A percentile compares a stretch with the other conserved stretches of the same genome.
Evolutionary conservation across 2,888 invertebrate genomes (phyloP).

Genomic region (Hirtodrosophila alboralis): DNA sequence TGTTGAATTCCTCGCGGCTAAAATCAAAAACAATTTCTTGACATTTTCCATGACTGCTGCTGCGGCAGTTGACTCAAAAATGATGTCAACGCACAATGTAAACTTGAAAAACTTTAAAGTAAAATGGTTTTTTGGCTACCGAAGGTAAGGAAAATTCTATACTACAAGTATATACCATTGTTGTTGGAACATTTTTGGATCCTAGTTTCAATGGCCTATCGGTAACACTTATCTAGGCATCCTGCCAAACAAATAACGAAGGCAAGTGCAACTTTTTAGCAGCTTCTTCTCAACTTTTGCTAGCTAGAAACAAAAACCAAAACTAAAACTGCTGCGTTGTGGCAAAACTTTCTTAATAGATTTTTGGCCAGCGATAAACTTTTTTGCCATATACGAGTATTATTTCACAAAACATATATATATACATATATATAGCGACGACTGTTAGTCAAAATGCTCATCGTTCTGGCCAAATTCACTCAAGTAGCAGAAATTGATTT

Average conservation of each 20-base stretch:
- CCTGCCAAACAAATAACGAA: slow-evolving; percentile 34
- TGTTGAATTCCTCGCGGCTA: slow-evolving; percentile 52
- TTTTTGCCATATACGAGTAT: slow-evolving; percentile 36
- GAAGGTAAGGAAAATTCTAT: slow-evolving; percentile 28
- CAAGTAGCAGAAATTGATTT: slow-evolving; percentile 70
- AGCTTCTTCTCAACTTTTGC: slow-evolving; percentile 27
- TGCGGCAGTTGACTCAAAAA: slow-evolving; percentile 27
- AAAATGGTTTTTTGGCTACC: slow-evolving; percentile 27
- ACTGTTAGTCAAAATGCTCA: slow-evolving; percentile 43
- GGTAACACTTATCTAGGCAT: slow-evolving; percentile 51
- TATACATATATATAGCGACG: too few species aligned
- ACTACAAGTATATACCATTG: slow-evolving; percentile 1
- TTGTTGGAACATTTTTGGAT: slow-evolving; percentile 1
- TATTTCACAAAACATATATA: slow-evolving; percentile 30
- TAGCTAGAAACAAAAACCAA: slow-evolving; percentile 55
- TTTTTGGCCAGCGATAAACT: slow-evolving; percentile 69
- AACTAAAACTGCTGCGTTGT: slow-evolving; percentile 70
- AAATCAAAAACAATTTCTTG: slow-evolving; percentile 39
- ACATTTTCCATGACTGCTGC: slow-evolving; percentile 19
- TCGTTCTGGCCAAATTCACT: slow-evolving; percentile 47
- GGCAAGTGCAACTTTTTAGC: slow-evolving; percentile 59
- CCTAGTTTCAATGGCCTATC: slow-evolving; percentile 49
- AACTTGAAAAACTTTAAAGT: slow-evolving; percentile 39
- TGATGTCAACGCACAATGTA: slow-evolving; percentile 55
- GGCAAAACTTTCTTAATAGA: slow-evolving; percentile 76